Percentiles rank a stretch among this genome's conserved stretches.
Conservation (phyloP, 2,797 vertebrate genomes). For the Gymnopithys bicolor region DNA sequence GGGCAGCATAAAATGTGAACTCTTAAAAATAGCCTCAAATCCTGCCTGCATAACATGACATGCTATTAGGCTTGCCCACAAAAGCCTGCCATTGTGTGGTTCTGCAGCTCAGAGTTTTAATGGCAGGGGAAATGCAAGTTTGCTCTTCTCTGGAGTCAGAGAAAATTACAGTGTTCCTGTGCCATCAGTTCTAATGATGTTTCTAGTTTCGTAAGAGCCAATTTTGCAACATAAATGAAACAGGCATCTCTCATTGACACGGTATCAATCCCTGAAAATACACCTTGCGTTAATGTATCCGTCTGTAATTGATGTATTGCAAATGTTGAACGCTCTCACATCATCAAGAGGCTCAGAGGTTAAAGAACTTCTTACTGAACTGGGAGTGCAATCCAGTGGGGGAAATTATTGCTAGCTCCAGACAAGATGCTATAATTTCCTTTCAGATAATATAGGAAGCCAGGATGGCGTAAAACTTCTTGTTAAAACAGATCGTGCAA, state of each 20-base stretch:
- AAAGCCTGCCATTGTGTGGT: neutral
- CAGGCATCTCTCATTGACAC: conserved; percentile 39
- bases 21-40: conserved; percentile 52
- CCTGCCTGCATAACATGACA: conserved; percentile 26
- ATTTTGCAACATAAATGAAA: conserved; percentile 52
- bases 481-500: neutral
- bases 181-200: conserved; percentile 47
- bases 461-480: neutral
- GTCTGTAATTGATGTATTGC: conserved; percentile 25
- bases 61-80: conserved; percentile 32
- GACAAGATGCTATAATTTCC: conserved; percentile 22
- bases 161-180: conserved; percentile 32
- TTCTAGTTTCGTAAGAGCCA: conserved; percentile 36
- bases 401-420: neutral
- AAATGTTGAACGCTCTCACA: conserved; percentile 1
- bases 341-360: conserved; percentile 46
- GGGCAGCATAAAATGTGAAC: conserved; percentile 32
- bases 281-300: conserved; percentile 13
- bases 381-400: neutral
- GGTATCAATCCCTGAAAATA: neutral
- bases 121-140: conserved; percentile 35
- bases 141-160: conserved; percentile 38
- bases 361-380: conserved; percentile 38
- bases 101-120: conserved; percentile 21
- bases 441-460: conserved; percentile 20